Percentiles rank a stretch among this genome's conserved stretches.
Conservation (phyloP, 1,140 invertebrate genomes). For the Drosophila saltans region DNA sequence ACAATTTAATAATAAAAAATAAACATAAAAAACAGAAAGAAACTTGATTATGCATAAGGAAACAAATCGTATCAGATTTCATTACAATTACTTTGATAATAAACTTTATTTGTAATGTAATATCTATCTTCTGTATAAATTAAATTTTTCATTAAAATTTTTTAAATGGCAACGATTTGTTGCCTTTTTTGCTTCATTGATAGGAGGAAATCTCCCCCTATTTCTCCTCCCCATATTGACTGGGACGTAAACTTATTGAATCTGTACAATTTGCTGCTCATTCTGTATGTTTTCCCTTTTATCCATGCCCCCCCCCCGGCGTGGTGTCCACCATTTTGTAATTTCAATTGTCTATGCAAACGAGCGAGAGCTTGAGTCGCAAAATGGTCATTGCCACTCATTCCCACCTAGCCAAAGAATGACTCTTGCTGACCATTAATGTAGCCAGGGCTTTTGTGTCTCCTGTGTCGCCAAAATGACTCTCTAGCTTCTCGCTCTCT, state of each 20-base stretch:
- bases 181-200: neutral
- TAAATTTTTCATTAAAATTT: too few species aligned
- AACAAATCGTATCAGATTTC: too few species aligned
- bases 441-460: conserved; percentile 62
- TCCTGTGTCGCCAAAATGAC: conserved; percentile 5
- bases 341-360: conserved; percentile 80
- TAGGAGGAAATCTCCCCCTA: neutral
- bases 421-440: conserved; percentile 39
- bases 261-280: conserved; percentile 70
- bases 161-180: too few species aligned
- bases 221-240: neutral
- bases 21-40: too few species aligned
- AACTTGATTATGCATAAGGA: too few species aligned
- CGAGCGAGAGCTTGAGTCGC: conserved; percentile 70
- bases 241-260: conserved; percentile 55
- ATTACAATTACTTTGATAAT: too few species aligned
- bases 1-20: too few species aligned
- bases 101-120: too few species aligned
- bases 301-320: neutral
- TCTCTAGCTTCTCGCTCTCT: conserved; percentile 25
- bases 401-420: conserved; percentile 8
- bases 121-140: too few species aligned
- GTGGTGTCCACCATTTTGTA: conserved; percentile 30
- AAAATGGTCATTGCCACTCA: conserved; percentile 59
- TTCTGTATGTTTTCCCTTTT: too few species aligned